These are phyloP conservation scores for Oscheius sp. DNA, from an alignment of 2,888 invertebrate species.

Conservation along the genomic window DNA sequence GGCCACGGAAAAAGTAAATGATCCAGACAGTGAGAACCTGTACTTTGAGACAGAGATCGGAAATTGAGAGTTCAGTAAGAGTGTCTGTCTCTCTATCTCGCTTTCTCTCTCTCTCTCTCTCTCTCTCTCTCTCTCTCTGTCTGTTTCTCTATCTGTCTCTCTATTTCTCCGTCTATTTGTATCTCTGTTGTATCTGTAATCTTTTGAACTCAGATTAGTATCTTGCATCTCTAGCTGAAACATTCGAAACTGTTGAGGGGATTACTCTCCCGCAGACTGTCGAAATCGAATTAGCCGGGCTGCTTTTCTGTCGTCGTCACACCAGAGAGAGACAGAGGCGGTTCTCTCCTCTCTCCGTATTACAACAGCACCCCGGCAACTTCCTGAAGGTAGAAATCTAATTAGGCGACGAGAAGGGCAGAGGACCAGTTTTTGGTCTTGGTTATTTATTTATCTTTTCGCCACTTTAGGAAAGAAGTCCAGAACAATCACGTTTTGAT, in stretches of 20 bases:
- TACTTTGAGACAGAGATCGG: too few species aligned
- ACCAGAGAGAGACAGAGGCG: neutral
- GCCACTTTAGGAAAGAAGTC: too few species aligned
- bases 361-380: neutral
- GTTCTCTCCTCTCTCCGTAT: too few species aligned
- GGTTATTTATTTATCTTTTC: too few species aligned
- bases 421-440: too few species aligned
- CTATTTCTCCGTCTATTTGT: neutral
- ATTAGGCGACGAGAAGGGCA: neutral
- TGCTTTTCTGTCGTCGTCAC: neutral
- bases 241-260: too few species aligned
- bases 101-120: neutral
- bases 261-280: too few species aligned
- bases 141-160: too few species aligned
- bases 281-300: neutral
- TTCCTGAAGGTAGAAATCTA: slow-evolving; percentile 13
- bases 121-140: neutral
- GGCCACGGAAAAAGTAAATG: too few species aligned
- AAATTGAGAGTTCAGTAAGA: neutral
- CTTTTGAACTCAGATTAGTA: neutral
- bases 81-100: neutral
- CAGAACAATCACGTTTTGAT: too few species aligned
- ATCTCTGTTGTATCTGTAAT: neutral
- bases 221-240: neutral
- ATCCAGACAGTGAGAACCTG: too few species aligned